Conservation (phyloP, 2,888 invertebrate species). For the Lochmaea crataegi region DNA sequence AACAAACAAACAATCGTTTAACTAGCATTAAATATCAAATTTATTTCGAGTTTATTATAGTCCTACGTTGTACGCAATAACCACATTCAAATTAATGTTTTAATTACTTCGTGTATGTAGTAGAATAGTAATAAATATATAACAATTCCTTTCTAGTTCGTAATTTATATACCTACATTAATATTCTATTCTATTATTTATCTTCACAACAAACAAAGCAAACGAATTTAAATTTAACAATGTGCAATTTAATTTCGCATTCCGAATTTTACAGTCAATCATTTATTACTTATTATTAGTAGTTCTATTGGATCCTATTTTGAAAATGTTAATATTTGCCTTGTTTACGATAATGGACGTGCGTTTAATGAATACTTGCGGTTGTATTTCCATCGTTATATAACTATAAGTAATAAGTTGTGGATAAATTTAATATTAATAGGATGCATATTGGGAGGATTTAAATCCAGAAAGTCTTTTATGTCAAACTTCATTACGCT, state of each 20-base stretch:
- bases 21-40: too few species aligned
- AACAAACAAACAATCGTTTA: too few species aligned
- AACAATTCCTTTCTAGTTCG: background rate
- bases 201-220: background rate
- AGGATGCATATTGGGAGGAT: too few species aligned
- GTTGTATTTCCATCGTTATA: background rate
- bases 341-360: background rate
- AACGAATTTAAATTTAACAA: background rate
- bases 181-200: background rate
- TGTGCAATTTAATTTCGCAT: background rate
- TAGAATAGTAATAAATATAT: background rate
- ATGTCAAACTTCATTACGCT: too few species aligned
- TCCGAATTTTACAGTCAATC: background rate
- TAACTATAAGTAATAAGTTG: background rate
- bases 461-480: too few species aligned
- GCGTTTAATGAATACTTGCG: background rate
- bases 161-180: background rate
- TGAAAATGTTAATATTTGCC: background rate
- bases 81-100: background rate
- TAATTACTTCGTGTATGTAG: background rate
- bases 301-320: background rate
- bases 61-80: background rate
- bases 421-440: too few species aligned
- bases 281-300: constrained; percentile 3
- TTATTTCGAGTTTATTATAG: background rate